These are phyloP conservation scores for Malurus splendens DNA, from an alignment of 2,797 vertebrate species.

Conservation along the genomic window DNA sequence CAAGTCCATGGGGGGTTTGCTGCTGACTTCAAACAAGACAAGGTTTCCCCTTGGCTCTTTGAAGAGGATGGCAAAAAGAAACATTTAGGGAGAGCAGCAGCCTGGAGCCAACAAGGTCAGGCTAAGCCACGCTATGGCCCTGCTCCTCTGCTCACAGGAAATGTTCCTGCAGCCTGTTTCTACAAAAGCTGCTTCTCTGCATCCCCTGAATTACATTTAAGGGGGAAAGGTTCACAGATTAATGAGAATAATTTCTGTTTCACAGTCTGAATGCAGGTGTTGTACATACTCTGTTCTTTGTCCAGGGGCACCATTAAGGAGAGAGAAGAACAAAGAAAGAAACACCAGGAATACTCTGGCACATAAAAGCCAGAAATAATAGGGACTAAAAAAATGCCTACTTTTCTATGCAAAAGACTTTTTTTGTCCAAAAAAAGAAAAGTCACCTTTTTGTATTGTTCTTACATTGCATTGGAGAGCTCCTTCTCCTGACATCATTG, in stretches of 20 bases:
- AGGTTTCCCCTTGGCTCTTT: conserved; percentile 8
- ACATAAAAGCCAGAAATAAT: background rate
- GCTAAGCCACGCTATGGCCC: background rate
- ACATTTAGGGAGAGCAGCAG: background rate
- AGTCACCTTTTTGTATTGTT: background rate
- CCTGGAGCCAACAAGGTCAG: conserved; percentile 19
- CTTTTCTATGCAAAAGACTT: background rate
- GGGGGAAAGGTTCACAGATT: background rate
- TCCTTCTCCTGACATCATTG: background rate
- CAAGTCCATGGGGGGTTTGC: background rate
- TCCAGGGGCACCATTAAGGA: background rate
- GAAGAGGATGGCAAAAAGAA: background rate
- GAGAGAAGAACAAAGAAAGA: conserved; percentile 1
- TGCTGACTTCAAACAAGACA: conserved; percentile 5
- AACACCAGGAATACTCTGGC: background rate
- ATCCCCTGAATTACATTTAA: background rate
- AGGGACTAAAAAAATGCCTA: background rate
- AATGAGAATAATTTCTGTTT: conserved; percentile 21
- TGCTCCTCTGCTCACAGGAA: background rate
- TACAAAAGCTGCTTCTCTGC: background rate
- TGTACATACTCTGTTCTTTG: background rate
- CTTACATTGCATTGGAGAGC: background rate
- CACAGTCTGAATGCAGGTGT: background rate
- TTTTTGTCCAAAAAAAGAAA: fast-evolving
- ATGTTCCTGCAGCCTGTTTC: background rate